A percentile compares a stretch with the other conserved stretches of the same genome.
Evolutionary conservation across 2,113 vertebrate species (phyloP).

Genomic region (Eira barbara): DNA sequence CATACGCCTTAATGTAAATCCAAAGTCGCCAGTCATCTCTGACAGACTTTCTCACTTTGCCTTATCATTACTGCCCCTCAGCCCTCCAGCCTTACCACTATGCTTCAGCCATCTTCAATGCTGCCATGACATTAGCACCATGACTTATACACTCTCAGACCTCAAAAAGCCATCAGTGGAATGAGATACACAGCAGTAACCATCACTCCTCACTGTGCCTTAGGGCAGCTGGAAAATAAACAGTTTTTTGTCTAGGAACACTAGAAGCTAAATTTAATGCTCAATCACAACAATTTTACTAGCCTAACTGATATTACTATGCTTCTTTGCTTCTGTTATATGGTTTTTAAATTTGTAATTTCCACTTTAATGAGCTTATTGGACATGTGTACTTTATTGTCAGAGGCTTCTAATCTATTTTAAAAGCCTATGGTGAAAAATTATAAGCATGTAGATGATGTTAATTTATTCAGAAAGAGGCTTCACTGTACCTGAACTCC

Average conservation of each 20-base stretch:
- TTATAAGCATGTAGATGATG: neutral
- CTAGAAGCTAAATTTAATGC: neutral
- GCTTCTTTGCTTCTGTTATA: neutral
- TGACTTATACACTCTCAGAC: neutral
- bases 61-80: neutral
- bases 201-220: neutral
- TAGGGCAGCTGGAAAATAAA: neutral
- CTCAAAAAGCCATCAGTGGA: neutral
- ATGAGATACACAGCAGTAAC: neutral
- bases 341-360: slow-evolving; percentile 32
- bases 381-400: neutral
- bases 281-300: slow-evolving; percentile 18
- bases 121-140: neutral
- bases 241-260: neutral
- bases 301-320: neutral
- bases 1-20: neutral
- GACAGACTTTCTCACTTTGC: neutral
- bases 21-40: neutral
- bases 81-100: neutral
- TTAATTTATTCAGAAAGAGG: neutral
- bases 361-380: neutral
- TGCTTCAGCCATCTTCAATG: neutral
- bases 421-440: neutral
- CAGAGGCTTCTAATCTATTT: slow-evolving; percentile 8
- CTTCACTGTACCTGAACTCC: neutral